Percentiles rank a stretch among this genome's conserved stretches.
Evolutionary conservation across 2,113 vertebrate genomes (phyloP).

Genomic region (Stercorarius parasiticus): DNA sequence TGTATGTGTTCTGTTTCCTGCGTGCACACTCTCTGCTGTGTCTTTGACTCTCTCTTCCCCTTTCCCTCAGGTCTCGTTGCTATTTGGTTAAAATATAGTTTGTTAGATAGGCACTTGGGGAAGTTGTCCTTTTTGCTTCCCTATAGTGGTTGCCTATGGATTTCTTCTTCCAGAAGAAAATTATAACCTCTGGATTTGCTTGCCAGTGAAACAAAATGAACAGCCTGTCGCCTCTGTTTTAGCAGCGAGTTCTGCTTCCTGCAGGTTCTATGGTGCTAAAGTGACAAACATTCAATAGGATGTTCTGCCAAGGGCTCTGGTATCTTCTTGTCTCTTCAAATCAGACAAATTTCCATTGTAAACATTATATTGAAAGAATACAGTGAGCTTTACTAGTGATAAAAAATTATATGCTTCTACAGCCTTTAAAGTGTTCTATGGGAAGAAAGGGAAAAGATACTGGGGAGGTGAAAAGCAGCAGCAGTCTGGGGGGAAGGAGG

Average conservation of each 20-base stretch:
- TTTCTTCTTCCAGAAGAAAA: slow-evolving; percentile 2
- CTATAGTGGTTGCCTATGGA: neutral
- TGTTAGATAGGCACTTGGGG: neutral
- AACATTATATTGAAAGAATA: neutral
- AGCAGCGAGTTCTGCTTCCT: neutral
- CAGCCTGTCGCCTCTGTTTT: neutral
- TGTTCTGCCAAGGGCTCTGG: slow-evolving; percentile 9
- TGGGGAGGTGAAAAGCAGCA: neutral
- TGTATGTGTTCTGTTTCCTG: neutral
- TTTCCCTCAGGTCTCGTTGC: neutral
- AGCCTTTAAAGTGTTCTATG: neutral
- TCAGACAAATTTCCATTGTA: neutral
- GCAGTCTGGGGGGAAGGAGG: neutral
- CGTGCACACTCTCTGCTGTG: fast-evolving
- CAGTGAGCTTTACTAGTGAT: neutral
- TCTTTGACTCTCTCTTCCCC: neutral
- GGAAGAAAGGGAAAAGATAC: neutral
- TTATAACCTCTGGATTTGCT: neutral
- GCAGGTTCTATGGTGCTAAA: neutral
- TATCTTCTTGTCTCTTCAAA: slow-evolving; percentile 7
- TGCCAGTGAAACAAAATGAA: neutral
- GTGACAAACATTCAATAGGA: neutral
- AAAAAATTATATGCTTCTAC: neutral
- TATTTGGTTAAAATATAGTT: neutral
- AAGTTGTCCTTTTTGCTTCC: neutral